phyloP scores from a whole-genome alignment of 1,140 invertebrate species.

The Drosophila pallidifrons region DNA sequence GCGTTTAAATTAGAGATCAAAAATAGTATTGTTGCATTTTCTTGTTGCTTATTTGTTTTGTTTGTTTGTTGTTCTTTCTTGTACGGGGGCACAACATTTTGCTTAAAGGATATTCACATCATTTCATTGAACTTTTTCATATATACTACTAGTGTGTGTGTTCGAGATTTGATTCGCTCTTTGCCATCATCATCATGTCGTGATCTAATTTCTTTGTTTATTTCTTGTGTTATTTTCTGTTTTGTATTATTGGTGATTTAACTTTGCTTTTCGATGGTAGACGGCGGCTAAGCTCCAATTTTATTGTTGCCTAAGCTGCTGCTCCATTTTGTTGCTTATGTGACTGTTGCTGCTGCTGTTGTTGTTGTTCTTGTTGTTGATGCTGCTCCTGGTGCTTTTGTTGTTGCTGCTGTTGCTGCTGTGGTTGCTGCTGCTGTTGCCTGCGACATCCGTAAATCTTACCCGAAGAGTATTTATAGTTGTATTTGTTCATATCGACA shows the following conservation, averaged over 20 bases:
- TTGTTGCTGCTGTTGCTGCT: slow-evolving; percentile 15
- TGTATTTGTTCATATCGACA: slow-evolving; percentile 77
- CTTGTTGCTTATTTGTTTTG: slow-evolving; percentile 51
- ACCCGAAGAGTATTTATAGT: slow-evolving; percentile 73
- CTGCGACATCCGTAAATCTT: slow-evolving; percentile 69
- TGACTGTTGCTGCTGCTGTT: slow-evolving; percentile 2
- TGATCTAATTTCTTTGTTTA: slow-evolving; percentile 8
- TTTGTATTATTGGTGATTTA: slow-evolving; percentile 12
- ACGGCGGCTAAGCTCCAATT: slow-evolving; percentile 28
- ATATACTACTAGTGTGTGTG: slow-evolving; percentile 3
- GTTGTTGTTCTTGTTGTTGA: slow-evolving; percentile 5
- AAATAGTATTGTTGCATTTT: slow-evolving; percentile 80
- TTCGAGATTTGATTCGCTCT: slow-evolving; percentile 34
- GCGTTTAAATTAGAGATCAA: slow-evolving; percentile 76
- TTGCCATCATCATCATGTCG: slow-evolving; percentile 14
- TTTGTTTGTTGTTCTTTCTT: slow-evolving; percentile 45
- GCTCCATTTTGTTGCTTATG: slow-evolving; percentile 18
- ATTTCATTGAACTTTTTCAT: neutral
- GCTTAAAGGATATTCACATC: slow-evolving; percentile 33
- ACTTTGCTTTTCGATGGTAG: slow-evolving; percentile 12
- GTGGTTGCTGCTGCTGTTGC: slow-evolving; percentile 39
- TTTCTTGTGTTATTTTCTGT: slow-evolving; percentile 9
- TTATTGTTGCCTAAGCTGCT: slow-evolving; percentile 24
- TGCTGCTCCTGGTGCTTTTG: slow-evolving; percentile 28
- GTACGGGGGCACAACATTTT: slow-evolving; percentile 49